Evolutionary conservation across 2,888 invertebrate species (phyloP).

Genomic region (Hirtodrosophila alboralis): DNA sequence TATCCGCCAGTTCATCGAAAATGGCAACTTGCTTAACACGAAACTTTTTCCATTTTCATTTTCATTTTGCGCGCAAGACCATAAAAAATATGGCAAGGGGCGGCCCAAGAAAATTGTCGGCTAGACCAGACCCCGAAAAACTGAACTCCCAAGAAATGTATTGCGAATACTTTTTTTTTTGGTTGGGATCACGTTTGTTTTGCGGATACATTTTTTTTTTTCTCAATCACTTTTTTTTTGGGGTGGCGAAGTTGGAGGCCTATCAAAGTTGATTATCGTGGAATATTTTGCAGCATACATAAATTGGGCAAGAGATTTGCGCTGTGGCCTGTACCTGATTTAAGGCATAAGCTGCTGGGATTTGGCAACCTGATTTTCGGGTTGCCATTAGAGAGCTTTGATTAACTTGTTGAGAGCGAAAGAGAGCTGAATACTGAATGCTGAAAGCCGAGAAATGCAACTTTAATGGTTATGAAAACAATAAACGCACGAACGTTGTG

Average conservation of each 20-base stretch:
- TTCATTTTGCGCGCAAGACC: slow-evolving; percentile 51
- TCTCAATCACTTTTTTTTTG: slow-evolving; percentile 53
- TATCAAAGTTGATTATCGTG: slow-evolving; percentile 75
- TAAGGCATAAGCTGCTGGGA: slow-evolving; percentile 63
- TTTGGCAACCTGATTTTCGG: slow-evolving; percentile 59
- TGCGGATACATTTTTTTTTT: slow-evolving; percentile 46
- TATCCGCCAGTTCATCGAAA: slow-evolving; percentile 68
- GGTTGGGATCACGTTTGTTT: slow-evolving; percentile 25
- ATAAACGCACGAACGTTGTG: slow-evolving; percentile 46
- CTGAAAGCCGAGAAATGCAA: slow-evolving; percentile 47
- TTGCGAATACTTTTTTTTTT: slow-evolving; percentile 4
- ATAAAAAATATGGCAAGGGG: slow-evolving; percentile 64
- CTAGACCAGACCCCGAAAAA: slow-evolving; percentile 4
- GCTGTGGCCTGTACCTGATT: slow-evolving; percentile 67
- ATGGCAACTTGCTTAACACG: slow-evolving; percentile 57
- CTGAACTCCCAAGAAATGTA: slow-evolving; percentile 9
- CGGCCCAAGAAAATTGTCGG: slow-evolving; percentile 27
- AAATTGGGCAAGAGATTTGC: slow-evolving; percentile 63
- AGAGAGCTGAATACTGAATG: no score
- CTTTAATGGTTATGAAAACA: slow-evolving; percentile 46
- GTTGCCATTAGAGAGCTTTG: slow-evolving; percentile 42
- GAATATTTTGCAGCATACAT: slow-evolving; percentile 58
- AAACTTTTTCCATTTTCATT: slow-evolving; percentile 68
- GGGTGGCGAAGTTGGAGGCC: slow-evolving; percentile 31
- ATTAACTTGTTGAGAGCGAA: slow-evolving; percentile 66